Percentiles rank a stretch among this genome's conserved stretches.
These are phyloP conservation scores for Drusus annulatus DNA, from an alignment of 1,140 invertebrate species.

Conservation along the genomic window DNA sequence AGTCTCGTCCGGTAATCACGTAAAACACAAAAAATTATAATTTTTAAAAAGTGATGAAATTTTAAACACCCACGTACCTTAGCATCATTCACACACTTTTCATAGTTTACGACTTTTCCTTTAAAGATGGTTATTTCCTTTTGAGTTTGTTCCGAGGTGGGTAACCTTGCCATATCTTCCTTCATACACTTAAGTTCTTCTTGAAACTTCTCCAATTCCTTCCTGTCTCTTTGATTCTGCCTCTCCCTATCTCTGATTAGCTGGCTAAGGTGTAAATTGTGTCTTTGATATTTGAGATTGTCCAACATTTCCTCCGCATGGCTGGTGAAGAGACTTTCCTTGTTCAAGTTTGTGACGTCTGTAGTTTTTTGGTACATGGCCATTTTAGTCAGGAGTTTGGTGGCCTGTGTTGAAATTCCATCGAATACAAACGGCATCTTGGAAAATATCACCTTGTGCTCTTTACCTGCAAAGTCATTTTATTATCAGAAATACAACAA, in stretches of 20 bases:
- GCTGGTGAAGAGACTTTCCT: conserved; percentile 62
- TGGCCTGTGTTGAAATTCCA: conserved; percentile 62
- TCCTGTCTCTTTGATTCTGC: conserved; percentile 64
- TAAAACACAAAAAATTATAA: neutral
- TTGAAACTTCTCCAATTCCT: conserved; percentile 63
- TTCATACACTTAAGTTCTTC: conserved; percentile 63
- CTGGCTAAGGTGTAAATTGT: conserved; percentile 64
- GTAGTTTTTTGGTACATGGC: conserved; percentile 60
- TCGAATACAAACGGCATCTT: conserved; percentile 57
- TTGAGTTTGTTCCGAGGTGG: conserved; percentile 63
- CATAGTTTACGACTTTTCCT: conserved; percentile 64
- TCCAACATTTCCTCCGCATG: conserved; percentile 61
- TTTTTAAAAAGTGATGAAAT: neutral
- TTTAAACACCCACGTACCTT: conserved; percentile 62
- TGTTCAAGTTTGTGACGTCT: conserved; percentile 61
- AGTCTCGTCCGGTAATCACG: too few relatives aligned
- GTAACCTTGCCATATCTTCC: conserved; percentile 59
- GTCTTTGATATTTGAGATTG: conserved; percentile 64
- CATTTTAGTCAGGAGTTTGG: conserved; percentile 60
- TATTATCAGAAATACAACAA: too few relatives aligned
- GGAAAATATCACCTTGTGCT: conserved; percentile 31
- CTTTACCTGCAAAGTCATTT: conserved; percentile 35
- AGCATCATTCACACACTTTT: conserved; percentile 63
- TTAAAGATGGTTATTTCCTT: conserved; percentile 64
- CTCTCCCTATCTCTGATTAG: conserved; percentile 62